These are phyloP conservation scores for Orthonychiurus folsomi DNA, from an alignment of 2,888 invertebrate genomes.

Conservation along the genomic window DNA sequence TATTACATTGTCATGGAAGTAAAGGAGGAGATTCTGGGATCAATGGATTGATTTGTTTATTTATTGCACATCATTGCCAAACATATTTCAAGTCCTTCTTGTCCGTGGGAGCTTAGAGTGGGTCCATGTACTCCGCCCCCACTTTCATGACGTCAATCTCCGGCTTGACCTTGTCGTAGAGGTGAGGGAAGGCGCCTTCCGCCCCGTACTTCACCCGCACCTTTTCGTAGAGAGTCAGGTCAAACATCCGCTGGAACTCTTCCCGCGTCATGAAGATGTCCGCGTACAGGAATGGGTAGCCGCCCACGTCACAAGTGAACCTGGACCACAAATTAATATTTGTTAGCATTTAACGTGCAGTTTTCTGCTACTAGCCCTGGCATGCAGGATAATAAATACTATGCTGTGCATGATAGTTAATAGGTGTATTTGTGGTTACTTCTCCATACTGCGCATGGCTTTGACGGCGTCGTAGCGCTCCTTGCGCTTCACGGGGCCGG, in stretches of 20 bases:
- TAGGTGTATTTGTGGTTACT: conserved; percentile 41
- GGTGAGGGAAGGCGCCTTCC: conserved; percentile 54
- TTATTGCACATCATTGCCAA: too few species aligned
- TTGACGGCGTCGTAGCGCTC: conserved; percentile 55
- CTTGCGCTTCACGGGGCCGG: conserved; percentile 54
- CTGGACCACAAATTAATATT: conserved; percentile 30
- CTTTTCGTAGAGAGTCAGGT: conserved; percentile 54
- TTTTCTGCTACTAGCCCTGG: neutral
- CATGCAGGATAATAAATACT: neutral
- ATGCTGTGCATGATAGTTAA: neutral
- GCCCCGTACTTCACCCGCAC: conserved; percentile 55
- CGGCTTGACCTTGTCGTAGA: conserved; percentile 59
- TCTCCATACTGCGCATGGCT: conserved; percentile 61
- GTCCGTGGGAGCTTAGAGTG: too few species aligned
- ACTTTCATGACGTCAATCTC: conserved; percentile 58
- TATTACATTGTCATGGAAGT: too few species aligned
- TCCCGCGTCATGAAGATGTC: conserved; percentile 59
- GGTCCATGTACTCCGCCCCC: conserved; percentile 44
- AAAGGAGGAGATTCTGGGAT: too few species aligned
- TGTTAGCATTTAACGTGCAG: neutral
- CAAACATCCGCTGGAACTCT: conserved; percentile 62
- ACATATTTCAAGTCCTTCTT: too few species aligned
- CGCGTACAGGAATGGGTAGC: conserved; percentile 60
- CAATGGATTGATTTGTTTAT: too few species aligned
- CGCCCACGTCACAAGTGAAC: conserved; percentile 58